phyloP scores from a whole-genome alignment of 1,140 invertebrate genomes.

The Diploscapter pachys region DNA sequence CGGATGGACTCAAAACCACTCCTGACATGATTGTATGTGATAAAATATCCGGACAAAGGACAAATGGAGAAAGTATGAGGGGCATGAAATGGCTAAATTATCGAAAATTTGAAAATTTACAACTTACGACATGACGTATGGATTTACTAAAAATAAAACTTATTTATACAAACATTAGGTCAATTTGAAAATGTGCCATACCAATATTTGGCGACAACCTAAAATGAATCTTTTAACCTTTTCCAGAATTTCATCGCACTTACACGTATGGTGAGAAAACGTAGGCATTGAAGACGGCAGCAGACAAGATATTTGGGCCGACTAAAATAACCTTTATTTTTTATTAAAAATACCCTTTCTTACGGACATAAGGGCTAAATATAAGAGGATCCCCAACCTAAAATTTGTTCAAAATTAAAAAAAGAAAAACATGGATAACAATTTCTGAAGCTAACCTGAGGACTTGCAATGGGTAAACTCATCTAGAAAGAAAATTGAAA shows the following conservation, averaged over 20 bases:
- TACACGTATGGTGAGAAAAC: slow-evolving; percentile 41
- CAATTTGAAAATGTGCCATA: no score
- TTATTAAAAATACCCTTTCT: no score
- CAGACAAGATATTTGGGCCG: slow-evolving; percentile 40
- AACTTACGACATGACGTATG: slow-evolving; percentile 41
- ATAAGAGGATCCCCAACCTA: slow-evolving; percentile 41
- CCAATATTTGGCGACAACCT: slow-evolving; percentile 35
- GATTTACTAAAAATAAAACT: slow-evolving; percentile 20
- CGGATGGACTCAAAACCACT: slow-evolving; percentile 32
- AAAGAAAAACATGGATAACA: not conserved
- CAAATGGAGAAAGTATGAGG: slow-evolving; percentile 37
- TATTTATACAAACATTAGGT: no score
- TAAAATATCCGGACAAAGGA: slow-evolving; percentile 40
- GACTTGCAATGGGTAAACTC: not conserved
- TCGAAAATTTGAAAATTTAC: slow-evolving; percentile 37
- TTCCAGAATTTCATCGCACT: no score
- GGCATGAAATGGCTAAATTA: slow-evolving; percentile 39
- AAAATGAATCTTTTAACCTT: no score
- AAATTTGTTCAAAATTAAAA: not conserved
- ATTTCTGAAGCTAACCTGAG: no score
- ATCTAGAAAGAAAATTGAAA: not conserved
- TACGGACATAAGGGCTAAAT: slow-evolving; percentile 40
- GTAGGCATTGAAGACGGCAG: slow-evolving; percentile 43
- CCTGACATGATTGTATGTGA: slow-evolving; percentile 40
- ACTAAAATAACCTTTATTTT: not conserved